phyloP scores from a whole-genome alignment of 2,113 vertebrate genomes.

The Tangachromis dhanisi region DNA sequence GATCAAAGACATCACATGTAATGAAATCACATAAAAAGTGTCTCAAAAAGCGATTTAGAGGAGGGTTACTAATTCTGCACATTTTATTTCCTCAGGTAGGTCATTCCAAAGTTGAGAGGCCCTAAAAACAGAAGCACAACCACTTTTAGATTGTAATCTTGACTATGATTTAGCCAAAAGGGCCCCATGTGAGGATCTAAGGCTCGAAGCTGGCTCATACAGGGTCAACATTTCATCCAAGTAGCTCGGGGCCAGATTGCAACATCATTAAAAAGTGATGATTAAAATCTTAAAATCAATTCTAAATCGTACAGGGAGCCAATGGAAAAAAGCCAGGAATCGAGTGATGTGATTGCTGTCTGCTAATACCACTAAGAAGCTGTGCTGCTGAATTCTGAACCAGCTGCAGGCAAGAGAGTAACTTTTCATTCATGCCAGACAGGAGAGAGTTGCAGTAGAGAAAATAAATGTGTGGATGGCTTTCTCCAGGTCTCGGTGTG shows the following conservation, averaged over 20 bases:
- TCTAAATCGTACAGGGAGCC: neutral
- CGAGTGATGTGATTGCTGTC: neutral
- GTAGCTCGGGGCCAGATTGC: neutral
- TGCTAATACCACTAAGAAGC: neutral
- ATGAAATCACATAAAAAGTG: neutral
- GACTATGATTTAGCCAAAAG: neutral
- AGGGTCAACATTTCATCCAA: neutral
- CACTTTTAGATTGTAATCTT: neutral
- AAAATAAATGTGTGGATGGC: neutral
- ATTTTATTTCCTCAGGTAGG: neutral
- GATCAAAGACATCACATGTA: neutral
- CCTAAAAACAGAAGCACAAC: neutral
- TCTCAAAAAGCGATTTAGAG: neutral
- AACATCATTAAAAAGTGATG: neutral
- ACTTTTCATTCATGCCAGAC: neutral
- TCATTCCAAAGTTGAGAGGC: neutral
- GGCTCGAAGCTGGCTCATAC: neutral
- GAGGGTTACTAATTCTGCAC: neutral
- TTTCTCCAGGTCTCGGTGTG: neutral
- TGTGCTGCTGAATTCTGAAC: neutral
- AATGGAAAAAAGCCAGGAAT: neutral
- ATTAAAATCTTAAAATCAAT: neutral
- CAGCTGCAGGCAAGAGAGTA: neutral
- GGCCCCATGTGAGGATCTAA: neutral
- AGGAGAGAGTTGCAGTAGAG: neutral